Evolutionary conservation across 35 echinoderm and acorn worm species (phyloP).

Genomic region (Holothuria glaberrima): DNA sequence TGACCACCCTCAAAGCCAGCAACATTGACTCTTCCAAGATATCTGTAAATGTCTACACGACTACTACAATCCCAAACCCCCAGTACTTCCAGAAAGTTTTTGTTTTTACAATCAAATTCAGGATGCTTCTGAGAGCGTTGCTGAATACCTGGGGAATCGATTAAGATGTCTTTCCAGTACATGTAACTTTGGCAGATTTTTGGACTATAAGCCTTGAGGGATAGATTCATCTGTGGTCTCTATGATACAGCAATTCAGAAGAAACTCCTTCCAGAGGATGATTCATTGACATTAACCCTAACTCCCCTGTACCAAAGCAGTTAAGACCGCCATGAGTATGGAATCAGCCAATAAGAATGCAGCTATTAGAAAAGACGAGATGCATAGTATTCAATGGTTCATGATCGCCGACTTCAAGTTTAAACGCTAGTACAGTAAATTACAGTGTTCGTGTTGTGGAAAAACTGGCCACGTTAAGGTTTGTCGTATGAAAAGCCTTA

Average conservation of each 20-base stretch:
- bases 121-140: background rate
- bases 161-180: background rate
- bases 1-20: background rate
- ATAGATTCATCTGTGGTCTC: constrained; percentile 29
- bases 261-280: constrained; percentile 35
- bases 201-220: constrained; percentile 17
- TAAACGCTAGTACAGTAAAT: background rate
- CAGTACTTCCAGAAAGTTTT: background rate
- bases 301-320: too few species aligned
- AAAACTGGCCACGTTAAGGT: constrained; percentile 15
- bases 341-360: constrained; percentile 5
- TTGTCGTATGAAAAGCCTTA: background rate
- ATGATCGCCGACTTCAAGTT: background rate
- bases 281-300: constrained; percentile 4
- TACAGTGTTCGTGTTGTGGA: constrained; percentile 28
- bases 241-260: constrained; percentile 14
- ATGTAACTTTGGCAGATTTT: constrained; percentile 5
- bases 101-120: background rate
- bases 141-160: background rate
- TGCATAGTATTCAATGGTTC: background rate
- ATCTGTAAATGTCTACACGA: too few species aligned
- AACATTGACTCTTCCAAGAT: too few species aligned
- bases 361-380: constrained; percentile 2
- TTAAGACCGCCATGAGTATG: constrained; percentile 45
- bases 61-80: background rate